phyloP scores from a whole-genome alignment of 1,140 invertebrate species.

The Drosophila kepulauana region DNA sequence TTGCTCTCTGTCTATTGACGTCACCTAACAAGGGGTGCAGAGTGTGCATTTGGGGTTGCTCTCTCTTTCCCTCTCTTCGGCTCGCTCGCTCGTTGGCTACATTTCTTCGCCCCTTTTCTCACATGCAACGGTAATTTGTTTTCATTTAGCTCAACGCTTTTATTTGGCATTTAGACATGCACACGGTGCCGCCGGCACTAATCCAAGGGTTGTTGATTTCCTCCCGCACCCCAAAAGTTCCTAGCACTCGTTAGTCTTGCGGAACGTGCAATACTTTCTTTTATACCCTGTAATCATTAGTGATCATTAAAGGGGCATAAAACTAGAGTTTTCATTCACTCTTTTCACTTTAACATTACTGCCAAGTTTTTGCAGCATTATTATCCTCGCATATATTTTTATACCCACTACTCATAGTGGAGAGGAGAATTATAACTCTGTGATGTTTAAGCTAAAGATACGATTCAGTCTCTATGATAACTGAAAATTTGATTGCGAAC shows the following conservation, averaged over 20 bases:
- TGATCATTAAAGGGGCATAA: background rate
- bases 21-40: constrained; percentile 8
- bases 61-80: background rate
- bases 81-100: background rate
- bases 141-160: constrained; percentile 84
- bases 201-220: constrained; percentile 57
- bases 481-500: too few species aligned
- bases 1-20: background rate
- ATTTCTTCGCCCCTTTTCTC: constrained; percentile 36
- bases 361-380: too few species aligned
- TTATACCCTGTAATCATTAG: constrained; percentile 17
- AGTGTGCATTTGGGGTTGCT: background rate
- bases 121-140: constrained; percentile 84
- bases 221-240: background rate
- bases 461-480: too few species aligned
- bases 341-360: too few species aligned
- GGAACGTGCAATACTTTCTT: constrained; percentile 28
- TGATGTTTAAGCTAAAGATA: too few species aligned
- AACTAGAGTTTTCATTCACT: too few species aligned
- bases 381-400: too few species aligned
- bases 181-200: constrained; percentile 52
- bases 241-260: constrained; percentile 37
- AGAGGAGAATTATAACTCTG: too few species aligned
- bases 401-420: too few species aligned
- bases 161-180: constrained; percentile 83